phyloP scores from a whole-genome alignment of 1,140 invertebrate species.

The Parapsyche elsis region DNA sequence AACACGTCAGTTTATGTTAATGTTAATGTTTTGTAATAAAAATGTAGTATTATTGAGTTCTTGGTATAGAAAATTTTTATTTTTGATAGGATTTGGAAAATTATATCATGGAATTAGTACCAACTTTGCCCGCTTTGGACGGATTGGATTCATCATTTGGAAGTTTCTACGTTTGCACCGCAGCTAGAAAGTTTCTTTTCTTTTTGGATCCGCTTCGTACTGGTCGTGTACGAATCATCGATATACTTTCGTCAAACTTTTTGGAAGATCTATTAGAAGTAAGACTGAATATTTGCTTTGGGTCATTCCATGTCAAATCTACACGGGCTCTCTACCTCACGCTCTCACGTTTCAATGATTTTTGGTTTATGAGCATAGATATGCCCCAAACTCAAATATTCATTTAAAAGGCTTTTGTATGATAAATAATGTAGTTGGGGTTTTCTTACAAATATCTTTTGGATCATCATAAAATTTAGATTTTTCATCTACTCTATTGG shows the following conservation, averaged over 20 bases:
- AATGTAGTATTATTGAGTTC: constrained; percentile 42
- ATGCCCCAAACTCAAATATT: not conserved
- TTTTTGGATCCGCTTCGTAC: constrained; percentile 92
- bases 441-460: no score
- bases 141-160: constrained; percentile 93
- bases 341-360: no score
- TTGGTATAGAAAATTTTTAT: constrained; percentile 1
- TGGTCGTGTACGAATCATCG: constrained; percentile 88
- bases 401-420: no score
- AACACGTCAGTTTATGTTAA: constrained; percentile 73
- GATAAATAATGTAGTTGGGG: no score
- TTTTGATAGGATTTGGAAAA: constrained; percentile 88
- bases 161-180: constrained; percentile 96
- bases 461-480: no score
- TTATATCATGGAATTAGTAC: constrained; percentile 93
- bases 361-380: constrained; percentile 13
- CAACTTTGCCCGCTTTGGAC: constrained; percentile 88
- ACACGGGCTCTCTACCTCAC: not conserved
- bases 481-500: no score
- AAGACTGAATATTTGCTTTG: constrained; percentile 32
- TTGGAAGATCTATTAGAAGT: constrained; percentile 92
- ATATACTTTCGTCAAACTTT: constrained; percentile 91
- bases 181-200: constrained; percentile 95
- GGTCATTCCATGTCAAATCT: not conserved
- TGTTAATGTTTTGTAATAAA: constrained; percentile 32